Evolutionary conservation across 1,140 invertebrate genomes (phyloP).

Genomic region (Solenopsis invicta): DNA sequence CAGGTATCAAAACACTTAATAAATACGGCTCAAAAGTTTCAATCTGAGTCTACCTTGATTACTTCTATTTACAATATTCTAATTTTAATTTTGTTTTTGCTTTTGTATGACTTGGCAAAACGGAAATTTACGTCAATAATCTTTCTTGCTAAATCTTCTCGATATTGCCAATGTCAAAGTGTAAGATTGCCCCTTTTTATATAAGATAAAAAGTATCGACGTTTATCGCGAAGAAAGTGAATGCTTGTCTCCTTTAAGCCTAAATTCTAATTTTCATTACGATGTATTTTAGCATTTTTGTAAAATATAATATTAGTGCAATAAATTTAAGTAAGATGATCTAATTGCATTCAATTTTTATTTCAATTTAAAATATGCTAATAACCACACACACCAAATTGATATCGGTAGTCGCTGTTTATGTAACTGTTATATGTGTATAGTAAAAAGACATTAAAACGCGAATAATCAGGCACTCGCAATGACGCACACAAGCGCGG

Average conservation of each 20-base stretch:
- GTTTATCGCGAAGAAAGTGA: neutral
- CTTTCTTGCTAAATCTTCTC: neutral
- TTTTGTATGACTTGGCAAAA: neutral
- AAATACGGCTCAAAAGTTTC: neutral
- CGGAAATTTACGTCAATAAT: neutral
- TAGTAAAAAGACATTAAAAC: neutral
- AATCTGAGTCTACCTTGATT: neutral
- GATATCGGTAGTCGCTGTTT: neutral
- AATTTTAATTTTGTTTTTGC: neutral
- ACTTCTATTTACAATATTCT: neutral
- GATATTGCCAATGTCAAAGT: slow-evolving; percentile 1
- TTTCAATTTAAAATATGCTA: neutral
- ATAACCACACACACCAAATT: neutral
- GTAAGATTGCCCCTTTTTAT: slow-evolving; percentile 11
- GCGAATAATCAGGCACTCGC: neutral
- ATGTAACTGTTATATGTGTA: neutral
- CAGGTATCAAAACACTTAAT: neutral
- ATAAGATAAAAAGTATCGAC: slow-evolving; percentile 38
- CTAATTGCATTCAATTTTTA: neutral
- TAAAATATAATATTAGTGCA: neutral
- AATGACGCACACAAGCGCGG: slow-evolving; percentile 20
- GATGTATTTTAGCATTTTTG: neutral
- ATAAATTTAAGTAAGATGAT: neutral
- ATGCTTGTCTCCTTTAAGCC: neutral
- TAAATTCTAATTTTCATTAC: neutral